phyloP scores from a whole-genome alignment of 2,888 invertebrate genomes.

The Mystacides longicornis region DNA sequence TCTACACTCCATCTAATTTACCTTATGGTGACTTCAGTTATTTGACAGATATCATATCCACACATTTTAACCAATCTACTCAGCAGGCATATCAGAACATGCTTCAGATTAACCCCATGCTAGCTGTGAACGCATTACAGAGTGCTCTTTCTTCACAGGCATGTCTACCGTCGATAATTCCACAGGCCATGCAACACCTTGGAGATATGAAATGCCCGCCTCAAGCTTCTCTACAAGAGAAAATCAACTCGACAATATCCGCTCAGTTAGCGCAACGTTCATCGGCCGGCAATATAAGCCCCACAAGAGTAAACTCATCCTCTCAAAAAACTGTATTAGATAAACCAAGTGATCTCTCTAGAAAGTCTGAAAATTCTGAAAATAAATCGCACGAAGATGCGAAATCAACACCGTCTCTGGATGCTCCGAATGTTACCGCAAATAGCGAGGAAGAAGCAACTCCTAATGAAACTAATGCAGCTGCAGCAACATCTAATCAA shows the following conservation, averaged over 20 bases:
- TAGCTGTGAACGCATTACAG: constrained; percentile 11
- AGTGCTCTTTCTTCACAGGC: constrained; percentile 12
- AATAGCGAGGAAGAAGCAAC: constrained; percentile 6
- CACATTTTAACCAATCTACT: constrained; percentile 23
- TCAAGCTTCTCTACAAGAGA: constrained; percentile 11
- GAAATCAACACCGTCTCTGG: background rate
- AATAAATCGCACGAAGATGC: background rate
- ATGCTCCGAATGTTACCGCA: background rate
- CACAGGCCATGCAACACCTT: constrained; percentile 9
- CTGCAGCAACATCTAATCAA: constrained; percentile 28
- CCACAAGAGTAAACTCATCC: background rate
- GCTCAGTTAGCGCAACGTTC: background rate
- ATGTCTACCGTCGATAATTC: constrained; percentile 4
- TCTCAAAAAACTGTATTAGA: no score
- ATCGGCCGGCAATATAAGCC: background rate
- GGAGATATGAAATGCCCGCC: constrained; percentile 7
- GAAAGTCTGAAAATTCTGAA: background rate
- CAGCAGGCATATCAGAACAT: constrained; percentile 25
- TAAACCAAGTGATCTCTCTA: background rate
- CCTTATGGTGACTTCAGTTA: constrained; percentile 51
- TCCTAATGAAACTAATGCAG: background rate
- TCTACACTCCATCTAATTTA: constrained; percentile 48
- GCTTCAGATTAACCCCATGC: constrained; percentile 21
- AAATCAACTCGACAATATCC: constrained; percentile 3
- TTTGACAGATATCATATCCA: constrained; percentile 44